Percentiles rank a stretch among this genome's conserved stretches.
Conservation (phyloP, 2,888 invertebrate genomes). For the Mythimna lalbum region DNA sequence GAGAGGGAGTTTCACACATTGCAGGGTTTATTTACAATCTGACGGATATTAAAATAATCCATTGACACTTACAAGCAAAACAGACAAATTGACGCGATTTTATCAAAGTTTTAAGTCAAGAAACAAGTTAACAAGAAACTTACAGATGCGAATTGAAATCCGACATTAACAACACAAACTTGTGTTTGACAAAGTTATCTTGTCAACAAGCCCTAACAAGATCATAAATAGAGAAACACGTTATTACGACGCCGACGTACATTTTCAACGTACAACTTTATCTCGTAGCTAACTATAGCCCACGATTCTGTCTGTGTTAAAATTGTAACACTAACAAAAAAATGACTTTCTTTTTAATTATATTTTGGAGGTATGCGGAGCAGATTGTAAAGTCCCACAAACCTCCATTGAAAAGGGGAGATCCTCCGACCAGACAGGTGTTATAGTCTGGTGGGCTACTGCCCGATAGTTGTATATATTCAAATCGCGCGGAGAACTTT, state of each 20-base stretch:
- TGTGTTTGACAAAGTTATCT: constrained; percentile 7
- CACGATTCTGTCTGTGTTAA: too few relatives aligned
- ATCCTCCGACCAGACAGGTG: too few relatives aligned
- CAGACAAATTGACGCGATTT: background rate
- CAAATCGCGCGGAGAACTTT: too few relatives aligned
- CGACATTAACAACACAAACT: constrained; percentile 9
- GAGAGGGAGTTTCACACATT: too few relatives aligned
- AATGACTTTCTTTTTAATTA: too few relatives aligned
- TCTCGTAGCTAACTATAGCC: background rate
- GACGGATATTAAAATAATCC: background rate
- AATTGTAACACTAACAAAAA: too few relatives aligned
- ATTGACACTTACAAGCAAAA: background rate
- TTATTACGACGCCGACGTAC: constrained; percentile 12
- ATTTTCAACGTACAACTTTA: constrained; percentile 18
- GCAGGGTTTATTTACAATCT: background rate
- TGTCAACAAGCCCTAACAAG: constrained; percentile 35
- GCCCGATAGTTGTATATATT: too few relatives aligned
- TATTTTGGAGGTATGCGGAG: too few relatives aligned
- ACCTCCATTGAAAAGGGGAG: too few relatives aligned
- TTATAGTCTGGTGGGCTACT: too few relatives aligned
- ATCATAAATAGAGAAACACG: constrained; percentile 24
- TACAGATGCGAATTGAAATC: background rate
- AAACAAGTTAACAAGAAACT: background rate
- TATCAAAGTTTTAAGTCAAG: background rate
- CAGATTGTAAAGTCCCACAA: too few relatives aligned